Conservation (phyloP, 1,140 invertebrate genomes). For the Drosophila prosaltans region DNA sequence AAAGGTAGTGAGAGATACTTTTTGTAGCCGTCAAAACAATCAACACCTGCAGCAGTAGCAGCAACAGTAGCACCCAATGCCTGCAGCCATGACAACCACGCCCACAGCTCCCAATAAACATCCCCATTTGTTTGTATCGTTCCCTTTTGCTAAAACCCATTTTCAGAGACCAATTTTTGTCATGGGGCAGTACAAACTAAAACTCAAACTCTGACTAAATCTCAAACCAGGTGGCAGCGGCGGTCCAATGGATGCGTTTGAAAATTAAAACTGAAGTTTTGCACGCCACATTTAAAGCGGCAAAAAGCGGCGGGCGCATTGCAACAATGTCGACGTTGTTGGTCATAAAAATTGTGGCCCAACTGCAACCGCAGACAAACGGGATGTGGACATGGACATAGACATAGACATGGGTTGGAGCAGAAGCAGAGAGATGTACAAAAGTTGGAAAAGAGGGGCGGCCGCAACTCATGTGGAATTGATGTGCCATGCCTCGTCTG, state of each 20-base stretch:
- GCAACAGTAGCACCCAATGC: slow-evolving; percentile 10
- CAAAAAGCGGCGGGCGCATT: slow-evolving; percentile 53
- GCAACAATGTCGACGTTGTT: slow-evolving; percentile 58
- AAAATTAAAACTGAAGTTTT: slow-evolving; percentile 80
- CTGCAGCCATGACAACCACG: slow-evolving; percentile 51
- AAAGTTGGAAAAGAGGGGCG: slow-evolving; percentile 37
- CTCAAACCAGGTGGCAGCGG: slow-evolving; percentile 56
- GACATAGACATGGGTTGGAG: slow-evolving; percentile 43
- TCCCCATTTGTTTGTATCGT: background rate
- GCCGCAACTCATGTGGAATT: slow-evolving; percentile 78
- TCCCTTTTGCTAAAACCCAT: background rate
- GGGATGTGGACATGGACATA: slow-evolving; percentile 58
- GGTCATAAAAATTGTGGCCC: slow-evolving; percentile 76
- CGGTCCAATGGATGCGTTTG: slow-evolving; percentile 76
- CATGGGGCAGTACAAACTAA: slow-evolving; percentile 42
- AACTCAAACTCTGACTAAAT: slow-evolving; percentile 19
- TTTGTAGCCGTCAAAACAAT: slow-evolving; percentile 39
- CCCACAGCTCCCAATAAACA: slow-evolving; percentile 20
- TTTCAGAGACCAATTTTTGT: slow-evolving; percentile 40
- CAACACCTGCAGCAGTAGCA: slow-evolving; percentile 49
- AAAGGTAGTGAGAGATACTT: background rate
- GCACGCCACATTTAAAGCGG: slow-evolving; percentile 77
- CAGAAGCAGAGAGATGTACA: slow-evolving; percentile 15
- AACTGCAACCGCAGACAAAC: slow-evolving; percentile 58
- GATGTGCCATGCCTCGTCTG: slow-evolving; percentile 73